Percentiles rank a stretch among this genome's conserved stretches.
Evolutionary conservation across 1,140 invertebrate species (phyloP).

Genomic region (Pogonomyrmex barbatus): DNA sequence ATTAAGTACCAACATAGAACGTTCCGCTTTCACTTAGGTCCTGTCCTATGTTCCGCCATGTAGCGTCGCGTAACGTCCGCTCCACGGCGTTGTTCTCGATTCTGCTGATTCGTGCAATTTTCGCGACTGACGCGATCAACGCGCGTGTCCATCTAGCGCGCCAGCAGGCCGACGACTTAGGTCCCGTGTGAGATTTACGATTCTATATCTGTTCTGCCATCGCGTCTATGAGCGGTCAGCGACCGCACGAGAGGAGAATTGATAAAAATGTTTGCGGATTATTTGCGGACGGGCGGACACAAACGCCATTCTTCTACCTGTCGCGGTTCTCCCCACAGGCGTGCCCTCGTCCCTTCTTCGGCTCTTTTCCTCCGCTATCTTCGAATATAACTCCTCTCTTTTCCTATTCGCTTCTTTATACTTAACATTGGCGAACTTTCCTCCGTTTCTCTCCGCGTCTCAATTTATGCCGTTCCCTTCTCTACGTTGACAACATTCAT

Average conservation of each 20-base stretch:
- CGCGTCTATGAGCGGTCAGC: conserved; percentile 34
- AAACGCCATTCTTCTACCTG: conserved; percentile 71
- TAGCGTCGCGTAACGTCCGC: neutral
- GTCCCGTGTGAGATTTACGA: conserved; percentile 57
- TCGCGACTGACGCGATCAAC: conserved; percentile 6
- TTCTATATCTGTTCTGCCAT: conserved; percentile 42
- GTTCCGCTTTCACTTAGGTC: conserved; percentile 57
- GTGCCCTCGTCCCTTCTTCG: neutral
- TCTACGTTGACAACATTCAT: conserved; percentile 47
- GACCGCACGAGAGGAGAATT: conserved; percentile 73
- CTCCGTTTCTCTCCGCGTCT: conserved; percentile 25
- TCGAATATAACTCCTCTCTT: conserved; percentile 66
- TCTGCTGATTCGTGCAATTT: conserved; percentile 10
- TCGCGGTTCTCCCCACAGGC: conserved; percentile 54
- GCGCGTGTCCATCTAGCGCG: neutral
- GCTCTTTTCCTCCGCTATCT: conserved; percentile 21
- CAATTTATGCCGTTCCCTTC: conserved; percentile 51
- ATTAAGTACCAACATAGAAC: conserved; percentile 55
- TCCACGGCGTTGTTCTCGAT: conserved; percentile 20
- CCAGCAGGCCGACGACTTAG: neutral
- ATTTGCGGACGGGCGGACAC: conserved; percentile 73
- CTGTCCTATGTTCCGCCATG: neutral
- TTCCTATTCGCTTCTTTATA: conserved; percentile 59
- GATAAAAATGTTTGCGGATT: conserved; percentile 78
- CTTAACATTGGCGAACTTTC: conserved; percentile 62